phyloP scores from a whole-genome alignment of 2,888 invertebrate species.

The Antheraea yamamai region DNA sequence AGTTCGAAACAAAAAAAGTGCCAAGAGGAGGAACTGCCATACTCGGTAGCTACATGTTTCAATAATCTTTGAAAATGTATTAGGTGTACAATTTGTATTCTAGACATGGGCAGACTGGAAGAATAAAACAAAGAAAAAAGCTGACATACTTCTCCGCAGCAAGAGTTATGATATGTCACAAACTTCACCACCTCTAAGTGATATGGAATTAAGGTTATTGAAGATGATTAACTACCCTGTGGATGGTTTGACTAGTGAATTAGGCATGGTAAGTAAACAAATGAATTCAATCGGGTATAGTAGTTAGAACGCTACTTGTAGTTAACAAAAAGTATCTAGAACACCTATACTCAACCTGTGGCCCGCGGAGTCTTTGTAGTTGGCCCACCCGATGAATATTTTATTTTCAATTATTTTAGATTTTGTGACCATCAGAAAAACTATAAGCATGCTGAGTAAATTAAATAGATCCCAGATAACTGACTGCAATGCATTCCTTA shows the following conservation, averaged over 20 bases:
- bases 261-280: constrained; percentile 9
- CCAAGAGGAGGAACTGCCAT: no score
- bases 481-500: no score
- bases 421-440: no score
- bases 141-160: constrained; percentile 43
- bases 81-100: constrained; percentile 21
- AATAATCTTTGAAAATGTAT: background rate
- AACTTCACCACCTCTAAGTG: constrained; percentile 2
- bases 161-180: constrained; percentile 25
- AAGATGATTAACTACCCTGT: constrained; percentile 48
- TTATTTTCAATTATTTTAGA: no score
- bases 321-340: background rate
- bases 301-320: background rate
- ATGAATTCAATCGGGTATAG: background rate
- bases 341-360: no score
- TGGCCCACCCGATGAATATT: no score
- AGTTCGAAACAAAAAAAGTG: no score
- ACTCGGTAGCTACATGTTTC: no score
- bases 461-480: no score
- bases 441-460: no score
- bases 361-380: no score
- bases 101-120: constrained; percentile 59
- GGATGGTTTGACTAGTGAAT: constrained; percentile 33
- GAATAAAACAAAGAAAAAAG: constrained; percentile 52
- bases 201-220: constrained; percentile 43